A percentile compares a stretch with the other conserved stretches of the same genome.
Evolutionary conservation across 2,797 vertebrate genomes (phyloP).

Genomic region (Sciaenops ocellatus): DNA sequence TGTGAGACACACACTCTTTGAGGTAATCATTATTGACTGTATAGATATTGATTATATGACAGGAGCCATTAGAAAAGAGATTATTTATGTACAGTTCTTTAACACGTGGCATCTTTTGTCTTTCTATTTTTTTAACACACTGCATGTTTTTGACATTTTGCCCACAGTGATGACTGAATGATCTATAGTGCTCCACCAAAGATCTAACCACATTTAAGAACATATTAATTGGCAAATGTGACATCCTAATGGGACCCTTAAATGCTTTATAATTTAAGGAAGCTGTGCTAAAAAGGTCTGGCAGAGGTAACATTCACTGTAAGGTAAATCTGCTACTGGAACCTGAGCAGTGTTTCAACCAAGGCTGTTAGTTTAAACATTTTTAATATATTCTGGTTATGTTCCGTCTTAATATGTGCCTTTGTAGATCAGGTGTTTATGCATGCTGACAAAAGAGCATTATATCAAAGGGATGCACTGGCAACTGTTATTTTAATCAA

Average conservation of each 20-base stretch:
- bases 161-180: background rate
- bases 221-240: background rate
- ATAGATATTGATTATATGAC: constrained; percentile 2
- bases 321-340: background rate
- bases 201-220: constrained; percentile 1
- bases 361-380: background rate
- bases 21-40: background rate
- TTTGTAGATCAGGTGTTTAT: background rate
- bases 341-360: background rate
- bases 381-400: background rate
- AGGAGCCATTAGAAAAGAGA: background rate
- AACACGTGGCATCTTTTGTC: background rate
- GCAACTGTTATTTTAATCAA: no score
- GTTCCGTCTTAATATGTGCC: background rate
- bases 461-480: no score
- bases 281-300: background rate
- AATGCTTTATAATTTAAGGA: constrained; percentile 11
- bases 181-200: background rate
- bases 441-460: background rate
- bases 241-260: background rate
- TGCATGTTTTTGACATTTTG: background rate
- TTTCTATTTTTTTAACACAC: background rate
- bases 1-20: background rate
- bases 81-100: background rate
- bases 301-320: background rate